A percentile compares a stretch with the other conserved stretches of the same genome.
phyloP scores from a whole-genome alignment of 1,140 invertebrate genomes.

The Phthorimaea operculella region DNA sequence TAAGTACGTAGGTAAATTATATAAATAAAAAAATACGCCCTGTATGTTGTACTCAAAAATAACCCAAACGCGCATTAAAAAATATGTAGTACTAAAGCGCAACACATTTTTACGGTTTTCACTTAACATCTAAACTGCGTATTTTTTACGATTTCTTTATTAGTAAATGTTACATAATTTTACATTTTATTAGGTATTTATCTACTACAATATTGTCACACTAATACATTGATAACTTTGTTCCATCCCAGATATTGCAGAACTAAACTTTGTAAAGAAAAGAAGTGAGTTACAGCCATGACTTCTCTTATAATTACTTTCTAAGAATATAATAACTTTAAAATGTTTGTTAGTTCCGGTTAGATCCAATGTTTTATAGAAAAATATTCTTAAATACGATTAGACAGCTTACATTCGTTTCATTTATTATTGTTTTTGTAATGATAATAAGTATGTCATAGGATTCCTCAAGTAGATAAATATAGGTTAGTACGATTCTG shows the following conservation, averaged over 20 bases:
- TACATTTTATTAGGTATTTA: conserved; percentile 31
- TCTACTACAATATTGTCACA: conserved; percentile 54
- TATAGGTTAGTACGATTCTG: too few species aligned
- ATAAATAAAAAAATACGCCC: background rate
- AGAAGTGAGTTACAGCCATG: conserved; percentile 31
- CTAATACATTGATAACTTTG: conserved; percentile 47
- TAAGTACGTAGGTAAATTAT: too few species aligned
- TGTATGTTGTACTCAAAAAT: background rate
- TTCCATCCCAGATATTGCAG: conserved; percentile 61
- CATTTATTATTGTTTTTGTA: conserved; percentile 18
- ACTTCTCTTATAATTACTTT: conserved; percentile 27
- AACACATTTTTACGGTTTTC: conserved; percentile 24
- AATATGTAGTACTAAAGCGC: conserved; percentile 24
- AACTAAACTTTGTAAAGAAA: conserved; percentile 25
- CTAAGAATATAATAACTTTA: conserved; percentile 24
- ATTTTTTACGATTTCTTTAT: conserved; percentile 19
- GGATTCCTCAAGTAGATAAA: conserved; percentile 16
- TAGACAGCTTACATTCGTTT: conserved; percentile 35
- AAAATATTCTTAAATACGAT: conserved; percentile 54
- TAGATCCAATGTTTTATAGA: conserved; percentile 55
- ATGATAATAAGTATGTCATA: conserved; percentile 19
- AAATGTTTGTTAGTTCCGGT: conserved; percentile 27
- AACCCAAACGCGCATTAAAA: conserved; percentile 1
- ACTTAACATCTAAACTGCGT: conserved; percentile 37
- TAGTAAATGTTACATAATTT: conserved; percentile 1